These are phyloP conservation scores for Zootermopsis nevadensis DNA, from an alignment of 2,888 invertebrate genomes.

Conservation along the genomic window DNA sequence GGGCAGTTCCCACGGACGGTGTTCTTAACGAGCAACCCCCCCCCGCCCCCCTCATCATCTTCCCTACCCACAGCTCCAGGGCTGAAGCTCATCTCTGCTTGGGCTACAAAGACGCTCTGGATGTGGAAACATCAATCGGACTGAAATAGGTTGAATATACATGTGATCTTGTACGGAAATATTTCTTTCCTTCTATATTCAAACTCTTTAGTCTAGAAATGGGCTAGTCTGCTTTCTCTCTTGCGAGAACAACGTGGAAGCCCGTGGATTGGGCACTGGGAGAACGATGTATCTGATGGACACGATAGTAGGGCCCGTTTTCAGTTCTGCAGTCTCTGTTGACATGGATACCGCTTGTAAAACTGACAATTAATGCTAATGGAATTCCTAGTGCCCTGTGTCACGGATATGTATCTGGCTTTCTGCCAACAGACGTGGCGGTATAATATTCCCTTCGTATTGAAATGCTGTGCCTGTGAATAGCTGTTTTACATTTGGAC, in stretches of 20 bases:
- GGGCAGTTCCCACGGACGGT: not conserved
- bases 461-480: not conserved
- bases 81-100: not conserved
- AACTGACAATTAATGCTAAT: conserved; percentile 21
- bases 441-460: not conserved
- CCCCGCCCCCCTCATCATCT: not conserved
- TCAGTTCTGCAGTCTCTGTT: conserved; percentile 2
- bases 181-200: no score
- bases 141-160: not conserved
- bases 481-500: not conserved
- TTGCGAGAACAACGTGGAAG: no score
- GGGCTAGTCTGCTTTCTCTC: no score
- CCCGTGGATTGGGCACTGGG: not conserved
- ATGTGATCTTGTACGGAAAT: no score
- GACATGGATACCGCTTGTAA: conserved; percentile 5
- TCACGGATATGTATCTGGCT: conserved; percentile 5
- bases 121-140: not conserved
- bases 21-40: conserved; percentile 7
- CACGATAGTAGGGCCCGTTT: not conserved
- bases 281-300: not conserved
- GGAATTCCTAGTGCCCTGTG: not conserved
- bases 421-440: not conserved
- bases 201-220: no score
- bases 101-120: not conserved
- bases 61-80: not conserved